These are phyloP conservation scores for Portevinia maculata DNA, from an alignment of 2,888 invertebrate genomes.

Conservation along the genomic window DNA sequence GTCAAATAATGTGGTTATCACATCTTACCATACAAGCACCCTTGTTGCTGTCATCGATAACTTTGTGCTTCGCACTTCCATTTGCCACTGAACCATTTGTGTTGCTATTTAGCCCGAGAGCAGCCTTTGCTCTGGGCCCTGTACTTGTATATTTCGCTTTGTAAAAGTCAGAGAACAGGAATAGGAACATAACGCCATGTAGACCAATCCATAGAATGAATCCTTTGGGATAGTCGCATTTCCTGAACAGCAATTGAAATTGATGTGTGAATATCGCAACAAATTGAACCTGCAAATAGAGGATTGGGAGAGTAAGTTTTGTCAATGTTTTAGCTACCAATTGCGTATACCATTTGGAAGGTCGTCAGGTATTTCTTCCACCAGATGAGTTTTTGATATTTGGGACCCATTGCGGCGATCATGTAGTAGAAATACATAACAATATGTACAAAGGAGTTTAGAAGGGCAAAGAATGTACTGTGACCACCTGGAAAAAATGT, in stretches of 20 bases:
- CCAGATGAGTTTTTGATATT: constrained; percentile 97
- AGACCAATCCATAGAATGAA: constrained; percentile 97
- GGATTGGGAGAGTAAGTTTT: constrained; percentile 31
- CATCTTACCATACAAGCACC: constrained; percentile 89
- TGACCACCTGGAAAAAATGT: constrained; percentile 90
- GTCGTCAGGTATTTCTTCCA: constrained; percentile 98
- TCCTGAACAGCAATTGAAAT: constrained; percentile 94
- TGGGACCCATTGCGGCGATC: constrained; percentile 96
- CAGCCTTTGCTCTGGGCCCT: constrained; percentile 75
- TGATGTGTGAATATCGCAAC: constrained; percentile 95
- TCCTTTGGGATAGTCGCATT: constrained; percentile 95
- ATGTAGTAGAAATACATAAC: constrained; percentile 99
- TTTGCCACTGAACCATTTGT: constrained; percentile 68
- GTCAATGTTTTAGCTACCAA: neutral
- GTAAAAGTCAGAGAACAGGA: constrained; percentile 97
- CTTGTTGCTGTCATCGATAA: constrained; percentile 79
- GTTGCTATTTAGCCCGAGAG: constrained; percentile 75
- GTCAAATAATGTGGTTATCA: neutral
- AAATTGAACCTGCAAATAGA: constrained; percentile 90
- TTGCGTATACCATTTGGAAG: constrained; percentile 93
- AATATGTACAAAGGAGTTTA: constrained; percentile 97
- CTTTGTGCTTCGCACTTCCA: constrained; percentile 72
- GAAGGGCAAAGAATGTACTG: constrained; percentile 96
- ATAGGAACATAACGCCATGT: constrained; percentile 96
- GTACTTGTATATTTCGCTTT: constrained; percentile 88